These are phyloP conservation scores for Andrena fulva DNA, from an alignment of 2,888 invertebrate species.

Conservation along the genomic window DNA sequence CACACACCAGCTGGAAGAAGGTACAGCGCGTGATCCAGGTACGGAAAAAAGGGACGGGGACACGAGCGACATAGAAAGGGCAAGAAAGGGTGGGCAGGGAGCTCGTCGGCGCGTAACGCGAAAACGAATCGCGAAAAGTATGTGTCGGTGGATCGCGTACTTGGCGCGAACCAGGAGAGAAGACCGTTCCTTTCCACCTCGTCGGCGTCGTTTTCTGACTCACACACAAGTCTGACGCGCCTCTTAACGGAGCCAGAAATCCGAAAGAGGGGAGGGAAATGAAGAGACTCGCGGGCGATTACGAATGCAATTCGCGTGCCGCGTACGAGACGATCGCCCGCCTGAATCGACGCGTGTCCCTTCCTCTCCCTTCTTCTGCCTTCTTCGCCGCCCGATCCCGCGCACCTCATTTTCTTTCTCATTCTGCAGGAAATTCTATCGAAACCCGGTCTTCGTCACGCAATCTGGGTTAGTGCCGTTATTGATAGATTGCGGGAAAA, in stretches of 20 bases:
- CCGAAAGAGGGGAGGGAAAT: slow-evolving; percentile 40
- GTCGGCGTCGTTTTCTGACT: slow-evolving; percentile 67
- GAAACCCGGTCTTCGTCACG: slow-evolving; percentile 30
- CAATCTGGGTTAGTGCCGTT: slow-evolving; percentile 44
- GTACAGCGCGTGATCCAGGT: background rate
- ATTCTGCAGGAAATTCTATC: slow-evolving; percentile 42
- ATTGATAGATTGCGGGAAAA: background rate
- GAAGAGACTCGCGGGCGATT: slow-evolving; percentile 51
- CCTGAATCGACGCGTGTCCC: slow-evolving; percentile 13
- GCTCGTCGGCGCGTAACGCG: slow-evolving; percentile 17
- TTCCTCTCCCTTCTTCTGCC: too few relatives aligned
- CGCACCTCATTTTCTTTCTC: slow-evolving; percentile 18
- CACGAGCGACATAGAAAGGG: background rate
- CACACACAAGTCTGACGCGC: slow-evolving; percentile 60
- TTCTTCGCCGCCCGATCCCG: background rate
- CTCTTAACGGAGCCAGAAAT: slow-evolving; percentile 54
- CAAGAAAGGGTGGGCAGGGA: background rate
- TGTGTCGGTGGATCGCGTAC: slow-evolving; percentile 30
- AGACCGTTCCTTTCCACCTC: slow-evolving; percentile 49
- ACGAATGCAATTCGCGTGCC: slow-evolving; percentile 69
- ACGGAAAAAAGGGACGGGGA: background rate
- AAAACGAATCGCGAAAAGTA: slow-evolving; percentile 56
- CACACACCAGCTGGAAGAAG: slow-evolving; percentile 9
- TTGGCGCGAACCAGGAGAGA: slow-evolving; percentile 25
- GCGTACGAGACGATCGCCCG: slow-evolving; percentile 32